These are phyloP conservation scores for Panzeria rudis DNA, from an alignment of 2,888 invertebrate genomes.

Conservation along the genomic window DNA sequence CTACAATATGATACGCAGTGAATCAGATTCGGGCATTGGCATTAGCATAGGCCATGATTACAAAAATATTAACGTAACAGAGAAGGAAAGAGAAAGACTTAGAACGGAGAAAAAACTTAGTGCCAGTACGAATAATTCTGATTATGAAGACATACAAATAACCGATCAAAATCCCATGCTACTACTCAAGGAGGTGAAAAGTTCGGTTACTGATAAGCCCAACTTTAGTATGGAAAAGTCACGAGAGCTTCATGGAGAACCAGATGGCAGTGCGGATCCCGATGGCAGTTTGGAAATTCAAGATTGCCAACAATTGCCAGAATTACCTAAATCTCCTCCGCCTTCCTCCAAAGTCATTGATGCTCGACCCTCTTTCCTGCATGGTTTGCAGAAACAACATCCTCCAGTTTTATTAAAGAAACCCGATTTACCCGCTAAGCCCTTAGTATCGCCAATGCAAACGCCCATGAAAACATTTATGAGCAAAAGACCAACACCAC, in stretches of 20 bases:
- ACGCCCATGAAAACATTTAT: slow-evolving; percentile 85
- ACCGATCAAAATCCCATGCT: slow-evolving; percentile 75
- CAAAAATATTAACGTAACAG: slow-evolving; percentile 75
- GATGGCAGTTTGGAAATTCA: slow-evolving; percentile 87
- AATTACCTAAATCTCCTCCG: slow-evolving; percentile 86
- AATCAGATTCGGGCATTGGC: slow-evolving; percentile 83
- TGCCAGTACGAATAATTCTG: slow-evolving; percentile 82
- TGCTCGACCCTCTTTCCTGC: slow-evolving; percentile 89
- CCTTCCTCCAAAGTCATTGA: slow-evolving; percentile 82
- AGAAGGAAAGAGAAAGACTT: slow-evolving; percentile 74
- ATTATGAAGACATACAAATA: slow-evolving; percentile 83
- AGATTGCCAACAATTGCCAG: slow-evolving; percentile 86
- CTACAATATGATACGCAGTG: slow-evolving; percentile 84
- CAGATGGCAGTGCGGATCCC: slow-evolving; percentile 94
- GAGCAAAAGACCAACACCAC: slow-evolving; percentile 83
- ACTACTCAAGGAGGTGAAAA: slow-evolving; percentile 36
- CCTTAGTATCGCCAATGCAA: slow-evolving; percentile 83
- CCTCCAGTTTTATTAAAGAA: slow-evolving; percentile 83
- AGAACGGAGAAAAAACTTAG: slow-evolving; percentile 80
- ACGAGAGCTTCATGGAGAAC: slow-evolving; percentile 92
- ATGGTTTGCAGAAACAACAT: slow-evolving; percentile 86
- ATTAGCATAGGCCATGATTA: slow-evolving; percentile 83
- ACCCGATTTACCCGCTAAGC: slow-evolving; percentile 90
- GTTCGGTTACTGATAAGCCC: slow-evolving; percentile 49
- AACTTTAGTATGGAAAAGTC: slow-evolving; percentile 85